Conservation (phyloP, 2,797 vertebrate species). For the Selene dorsalis region DNA sequence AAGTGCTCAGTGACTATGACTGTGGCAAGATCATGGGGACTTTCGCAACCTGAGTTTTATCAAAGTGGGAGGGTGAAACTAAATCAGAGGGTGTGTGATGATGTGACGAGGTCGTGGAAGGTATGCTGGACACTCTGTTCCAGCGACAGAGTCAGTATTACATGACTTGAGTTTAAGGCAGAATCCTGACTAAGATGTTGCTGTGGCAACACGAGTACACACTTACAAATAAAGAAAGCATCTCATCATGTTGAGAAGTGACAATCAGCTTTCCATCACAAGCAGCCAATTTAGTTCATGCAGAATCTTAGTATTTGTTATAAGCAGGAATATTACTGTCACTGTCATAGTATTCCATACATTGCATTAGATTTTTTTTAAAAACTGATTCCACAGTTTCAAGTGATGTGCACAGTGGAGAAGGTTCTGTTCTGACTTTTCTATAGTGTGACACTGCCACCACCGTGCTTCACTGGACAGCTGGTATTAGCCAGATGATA, state of each 20-base stretch:
- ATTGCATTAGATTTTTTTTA: too few species aligned
- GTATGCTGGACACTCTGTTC: slow-evolving; percentile 49
- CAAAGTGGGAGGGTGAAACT: slow-evolving; percentile 40
- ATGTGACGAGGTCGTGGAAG: slow-evolving; percentile 32
- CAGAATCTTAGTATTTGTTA: not conserved
- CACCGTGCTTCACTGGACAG: too few species aligned
- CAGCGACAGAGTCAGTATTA: slow-evolving; percentile 11
- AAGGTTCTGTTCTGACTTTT: too few species aligned
- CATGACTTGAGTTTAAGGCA: slow-evolving; percentile 11
- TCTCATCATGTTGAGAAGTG: not conserved
- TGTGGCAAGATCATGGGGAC: not conserved
- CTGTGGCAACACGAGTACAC: slow-evolving; percentile 5
- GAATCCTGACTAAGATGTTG: slow-evolving; percentile 3
- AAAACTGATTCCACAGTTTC: not conserved
- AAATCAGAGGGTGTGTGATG: slow-evolving; percentile 32
- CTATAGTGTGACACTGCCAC: too few species aligned
- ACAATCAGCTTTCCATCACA: not conserved
- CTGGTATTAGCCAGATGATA: not conserved
- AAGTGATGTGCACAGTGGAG: too few species aligned
- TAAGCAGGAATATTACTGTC: not conserved
- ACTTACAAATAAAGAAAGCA: slow-evolving; percentile 5
- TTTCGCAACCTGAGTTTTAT: not conserved
- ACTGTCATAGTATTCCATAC: too few species aligned
- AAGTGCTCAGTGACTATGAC: not conserved
- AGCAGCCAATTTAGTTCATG: not conserved